Conservation (phyloP, 2,113 vertebrate species). For the Colinus virginianus region DNA sequence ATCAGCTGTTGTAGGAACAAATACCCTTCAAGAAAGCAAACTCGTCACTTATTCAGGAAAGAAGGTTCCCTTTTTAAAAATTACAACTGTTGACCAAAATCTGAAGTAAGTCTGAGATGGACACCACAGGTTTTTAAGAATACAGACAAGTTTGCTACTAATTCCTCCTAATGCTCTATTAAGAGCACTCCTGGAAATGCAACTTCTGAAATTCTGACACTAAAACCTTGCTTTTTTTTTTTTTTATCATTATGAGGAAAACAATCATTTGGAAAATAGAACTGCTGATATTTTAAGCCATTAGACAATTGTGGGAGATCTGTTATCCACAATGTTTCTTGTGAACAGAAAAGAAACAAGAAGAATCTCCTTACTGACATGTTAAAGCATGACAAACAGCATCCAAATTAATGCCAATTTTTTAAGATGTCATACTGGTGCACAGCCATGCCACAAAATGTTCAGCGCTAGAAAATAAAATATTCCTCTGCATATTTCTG, state of each 20-base stretch:
- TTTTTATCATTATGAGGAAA: not conserved
- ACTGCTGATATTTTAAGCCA: not conserved
- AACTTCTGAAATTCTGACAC: not conserved
- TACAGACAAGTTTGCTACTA: not conserved
- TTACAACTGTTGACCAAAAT: not conserved
- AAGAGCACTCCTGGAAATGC: not conserved
- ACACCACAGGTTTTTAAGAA: not conserved
- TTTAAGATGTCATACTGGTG: not conserved
- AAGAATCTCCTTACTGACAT: not conserved
- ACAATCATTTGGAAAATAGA: not conserved
- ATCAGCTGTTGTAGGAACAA: not conserved
- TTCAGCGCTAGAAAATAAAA: not conserved
- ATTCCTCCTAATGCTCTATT: not conserved
- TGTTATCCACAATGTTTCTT: not conserved
- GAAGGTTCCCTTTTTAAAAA: not conserved
- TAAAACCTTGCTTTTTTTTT: not conserved
- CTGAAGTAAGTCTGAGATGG: not conserved
- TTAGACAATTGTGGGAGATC: not conserved
- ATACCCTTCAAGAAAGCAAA: not conserved
- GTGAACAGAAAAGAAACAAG: not conserved
- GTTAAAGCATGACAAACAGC: not conserved
- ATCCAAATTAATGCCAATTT: not conserved
- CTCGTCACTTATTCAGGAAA: not conserved
- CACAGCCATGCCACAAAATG: not conserved
- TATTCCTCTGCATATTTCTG: not conserved